phyloP scores from a whole-genome alignment of 2,888 invertebrate species.

The Tridacna crocea region DNA sequence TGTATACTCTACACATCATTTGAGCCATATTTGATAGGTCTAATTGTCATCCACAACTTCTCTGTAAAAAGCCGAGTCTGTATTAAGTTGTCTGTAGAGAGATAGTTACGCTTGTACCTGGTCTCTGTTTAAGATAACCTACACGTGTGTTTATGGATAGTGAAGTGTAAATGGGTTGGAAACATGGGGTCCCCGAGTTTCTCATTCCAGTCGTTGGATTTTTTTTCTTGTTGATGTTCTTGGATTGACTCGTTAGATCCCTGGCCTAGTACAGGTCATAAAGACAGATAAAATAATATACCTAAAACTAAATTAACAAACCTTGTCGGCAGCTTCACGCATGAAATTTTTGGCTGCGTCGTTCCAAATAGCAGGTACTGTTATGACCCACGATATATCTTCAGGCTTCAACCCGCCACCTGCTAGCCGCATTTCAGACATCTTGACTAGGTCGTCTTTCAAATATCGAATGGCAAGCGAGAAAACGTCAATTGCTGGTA shows the following conservation, averaged over 20 bases:
- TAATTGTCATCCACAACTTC: no score
- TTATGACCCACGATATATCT: conserved; percentile 10
- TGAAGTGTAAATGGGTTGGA: no score
- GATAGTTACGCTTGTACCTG: no score
- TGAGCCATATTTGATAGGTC: no score
- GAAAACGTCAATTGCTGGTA: conserved; percentile 11
- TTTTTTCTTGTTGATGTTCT: not conserved
- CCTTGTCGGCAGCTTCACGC: conserved; percentile 18
- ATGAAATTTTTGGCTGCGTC: conserved; percentile 18
- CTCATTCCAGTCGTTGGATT: no score
- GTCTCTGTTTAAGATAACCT: no score
- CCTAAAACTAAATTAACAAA: not conserved
- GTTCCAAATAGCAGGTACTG: conserved; percentile 18
- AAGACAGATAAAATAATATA: no score
- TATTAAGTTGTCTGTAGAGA: no score
- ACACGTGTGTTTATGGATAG: no score
- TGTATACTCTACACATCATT: no score
- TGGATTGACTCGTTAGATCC: not conserved
- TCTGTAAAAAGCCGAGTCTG: no score
- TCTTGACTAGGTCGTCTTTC: not conserved
- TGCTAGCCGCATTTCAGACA: conserved; percentile 1
- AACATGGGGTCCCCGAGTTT: no score
- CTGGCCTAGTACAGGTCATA: not conserved
- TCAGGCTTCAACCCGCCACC: not conserved
- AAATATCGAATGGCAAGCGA: conserved; percentile 18